A percentile compares a stretch with the other conserved stretches of the same genome.
These are phyloP conservation scores for Phalacrocorax brasilianus DNA, from an alignment of 2,113 vertebrate species.

Conservation along the genomic window DNA sequence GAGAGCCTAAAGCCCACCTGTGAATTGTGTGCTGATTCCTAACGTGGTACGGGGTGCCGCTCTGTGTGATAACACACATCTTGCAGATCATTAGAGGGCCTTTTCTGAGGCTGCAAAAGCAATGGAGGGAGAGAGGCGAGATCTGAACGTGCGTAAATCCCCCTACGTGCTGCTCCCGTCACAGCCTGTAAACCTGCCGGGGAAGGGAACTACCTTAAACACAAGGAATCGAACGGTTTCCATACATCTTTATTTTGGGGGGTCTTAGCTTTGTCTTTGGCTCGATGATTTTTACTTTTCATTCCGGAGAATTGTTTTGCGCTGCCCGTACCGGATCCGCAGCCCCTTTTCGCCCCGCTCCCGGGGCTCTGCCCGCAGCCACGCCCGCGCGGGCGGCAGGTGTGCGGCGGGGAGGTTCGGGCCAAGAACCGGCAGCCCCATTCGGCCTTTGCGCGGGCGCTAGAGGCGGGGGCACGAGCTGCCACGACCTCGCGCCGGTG, in stretches of 20 bases:
- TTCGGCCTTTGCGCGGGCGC: rapidly evolving
- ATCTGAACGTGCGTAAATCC: neutral
- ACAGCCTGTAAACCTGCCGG: neutral
- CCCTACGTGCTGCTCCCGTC: neutral
- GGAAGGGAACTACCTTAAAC: neutral
- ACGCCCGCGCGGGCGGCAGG: rapidly evolving
- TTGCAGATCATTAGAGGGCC: neutral
- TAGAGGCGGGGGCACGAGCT: too few relatives aligned
- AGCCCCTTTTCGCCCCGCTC: rapidly evolving
- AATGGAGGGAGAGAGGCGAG: neutral
- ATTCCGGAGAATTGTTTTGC: neutral
- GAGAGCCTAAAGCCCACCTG: neutral
- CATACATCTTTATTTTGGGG: neutral
- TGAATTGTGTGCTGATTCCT: neutral
- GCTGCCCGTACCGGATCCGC: rapidly evolving
- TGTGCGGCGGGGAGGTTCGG: neutral
- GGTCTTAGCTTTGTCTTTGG: neutral
- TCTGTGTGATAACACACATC: neutral
- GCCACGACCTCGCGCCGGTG: too few relatives aligned
- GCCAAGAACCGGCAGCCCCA: neutral
- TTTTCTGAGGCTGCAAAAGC: neutral
- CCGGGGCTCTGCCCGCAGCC: neutral
- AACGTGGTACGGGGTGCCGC: neutral
- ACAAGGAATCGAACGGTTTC: neutral
- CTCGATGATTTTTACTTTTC: neutral